Conservation (phyloP, 2,797 vertebrate species). For the Tarsius wallacei region DNA sequence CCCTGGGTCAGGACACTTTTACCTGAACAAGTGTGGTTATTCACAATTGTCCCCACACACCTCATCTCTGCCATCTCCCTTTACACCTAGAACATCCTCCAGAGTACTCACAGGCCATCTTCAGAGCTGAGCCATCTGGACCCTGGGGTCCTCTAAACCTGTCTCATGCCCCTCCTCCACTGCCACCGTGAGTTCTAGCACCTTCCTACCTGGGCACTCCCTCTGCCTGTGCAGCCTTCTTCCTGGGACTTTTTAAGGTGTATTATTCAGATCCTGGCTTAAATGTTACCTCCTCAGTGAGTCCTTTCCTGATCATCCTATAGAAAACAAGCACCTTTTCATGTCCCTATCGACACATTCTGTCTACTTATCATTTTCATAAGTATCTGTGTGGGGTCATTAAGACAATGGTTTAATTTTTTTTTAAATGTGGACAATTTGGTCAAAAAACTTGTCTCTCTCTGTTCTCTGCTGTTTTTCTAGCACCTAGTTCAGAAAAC, state of each 20-base stretch:
- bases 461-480: background rate
- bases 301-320: background rate
- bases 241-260: background rate
- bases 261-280: background rate
- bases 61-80: background rate
- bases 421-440: background rate
- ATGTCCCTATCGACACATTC: background rate
- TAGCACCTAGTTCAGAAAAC: background rate
- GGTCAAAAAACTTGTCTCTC: background rate
- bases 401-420: background rate
- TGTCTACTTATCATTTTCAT: background rate
- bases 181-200: background rate
- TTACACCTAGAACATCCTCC: background rate
- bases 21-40: background rate
- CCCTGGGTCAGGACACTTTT: background rate
- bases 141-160: fast-evolving
- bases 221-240: background rate
- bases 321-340: background rate
- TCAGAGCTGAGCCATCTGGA: background rate
- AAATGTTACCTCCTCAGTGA: too few species aligned
- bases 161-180: too few species aligned
- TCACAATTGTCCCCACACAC: background rate
- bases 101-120: background rate
- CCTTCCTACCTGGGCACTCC: background rate
- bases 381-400: background rate